These are phyloP conservation scores for Corvus hawaiiensis DNA, from an alignment of 2,113 vertebrate genomes.

Conservation along the genomic window DNA sequence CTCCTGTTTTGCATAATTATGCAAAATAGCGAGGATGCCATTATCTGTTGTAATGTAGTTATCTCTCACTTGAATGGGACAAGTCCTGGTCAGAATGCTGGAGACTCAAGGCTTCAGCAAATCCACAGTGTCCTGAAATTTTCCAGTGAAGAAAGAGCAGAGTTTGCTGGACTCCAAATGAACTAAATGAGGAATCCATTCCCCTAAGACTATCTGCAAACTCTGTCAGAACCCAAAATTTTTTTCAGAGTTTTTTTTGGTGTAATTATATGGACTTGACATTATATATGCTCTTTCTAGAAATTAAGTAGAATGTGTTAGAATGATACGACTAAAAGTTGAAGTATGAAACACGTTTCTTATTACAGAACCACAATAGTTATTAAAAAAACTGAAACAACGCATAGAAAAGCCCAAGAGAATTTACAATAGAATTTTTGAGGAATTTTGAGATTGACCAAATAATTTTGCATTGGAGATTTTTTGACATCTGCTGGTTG, in stretches of 20 bases:
- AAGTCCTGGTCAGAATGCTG: neutral
- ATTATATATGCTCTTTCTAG: neutral
- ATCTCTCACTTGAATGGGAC: neutral
- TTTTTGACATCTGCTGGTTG: neutral
- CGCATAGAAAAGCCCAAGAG: neutral
- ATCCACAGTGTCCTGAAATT: neutral
- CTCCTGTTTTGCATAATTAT: neutral
- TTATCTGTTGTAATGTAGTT: neutral
- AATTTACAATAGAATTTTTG: neutral
- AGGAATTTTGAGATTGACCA: neutral
- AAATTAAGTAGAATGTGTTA: neutral
- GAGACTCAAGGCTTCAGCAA: neutral
- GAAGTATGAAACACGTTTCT: neutral
- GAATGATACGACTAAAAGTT: neutral
- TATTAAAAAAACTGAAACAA: neutral
- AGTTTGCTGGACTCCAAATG: neutral
- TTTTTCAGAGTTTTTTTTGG: neutral
- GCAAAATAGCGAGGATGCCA: neutral
- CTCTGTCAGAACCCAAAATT: neutral
- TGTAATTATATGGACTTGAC: neutral
- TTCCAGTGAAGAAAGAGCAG: neutral
- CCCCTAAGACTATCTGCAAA: neutral
- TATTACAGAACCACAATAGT: neutral
- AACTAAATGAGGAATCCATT: neutral
- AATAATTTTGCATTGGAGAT: neutral